A percentile compares a stretch with the other conserved stretches of the same genome.
These are phyloP conservation scores for Zapornia atra DNA, from an alignment of 2,113 vertebrate genomes.

Conservation along the genomic window DNA sequence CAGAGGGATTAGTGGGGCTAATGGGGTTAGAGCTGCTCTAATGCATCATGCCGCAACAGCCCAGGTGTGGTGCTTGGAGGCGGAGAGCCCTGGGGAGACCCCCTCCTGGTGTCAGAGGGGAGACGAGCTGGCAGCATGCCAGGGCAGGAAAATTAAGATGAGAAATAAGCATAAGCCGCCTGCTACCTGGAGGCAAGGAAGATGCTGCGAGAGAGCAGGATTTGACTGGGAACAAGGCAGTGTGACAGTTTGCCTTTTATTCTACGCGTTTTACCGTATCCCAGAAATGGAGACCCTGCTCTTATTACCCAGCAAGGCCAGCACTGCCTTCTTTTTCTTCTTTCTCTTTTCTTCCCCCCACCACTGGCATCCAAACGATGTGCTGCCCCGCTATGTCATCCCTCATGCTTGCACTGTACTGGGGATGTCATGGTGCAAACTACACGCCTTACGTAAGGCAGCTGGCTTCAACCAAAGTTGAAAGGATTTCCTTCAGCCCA, in stretches of 20 bases:
- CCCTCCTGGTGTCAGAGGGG: neutral
- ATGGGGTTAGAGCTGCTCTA: neutral
- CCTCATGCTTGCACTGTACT: accelerated
- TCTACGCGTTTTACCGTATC: accelerated
- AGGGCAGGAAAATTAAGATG: accelerated
- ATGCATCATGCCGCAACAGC: neutral
- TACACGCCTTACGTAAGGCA: accelerated
- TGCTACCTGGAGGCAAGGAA: accelerated
- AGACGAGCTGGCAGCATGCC: neutral
- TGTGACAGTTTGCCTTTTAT: neutral
- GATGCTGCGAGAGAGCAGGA: neutral
- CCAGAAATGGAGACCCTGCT: accelerated
- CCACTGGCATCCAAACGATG: neutral
- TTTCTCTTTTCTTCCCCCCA: neutral
- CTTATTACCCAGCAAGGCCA: neutral
- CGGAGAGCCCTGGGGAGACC: neutral
- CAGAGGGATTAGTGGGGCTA: neutral
- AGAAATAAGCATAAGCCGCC: neutral
- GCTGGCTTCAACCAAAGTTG: neutral
- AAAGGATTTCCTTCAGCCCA: neutral
- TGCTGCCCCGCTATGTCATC: neutral
- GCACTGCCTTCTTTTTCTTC: neutral
- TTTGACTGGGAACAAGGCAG: neutral
- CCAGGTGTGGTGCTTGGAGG: accelerated
- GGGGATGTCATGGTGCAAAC: neutral